Percentiles rank a stretch among this genome's conserved stretches.
These are phyloP conservation scores for Sebastiscus albofasciatus DNA, from an alignment of 2,797 vertebrate species.

Conservation along the genomic window DNA sequence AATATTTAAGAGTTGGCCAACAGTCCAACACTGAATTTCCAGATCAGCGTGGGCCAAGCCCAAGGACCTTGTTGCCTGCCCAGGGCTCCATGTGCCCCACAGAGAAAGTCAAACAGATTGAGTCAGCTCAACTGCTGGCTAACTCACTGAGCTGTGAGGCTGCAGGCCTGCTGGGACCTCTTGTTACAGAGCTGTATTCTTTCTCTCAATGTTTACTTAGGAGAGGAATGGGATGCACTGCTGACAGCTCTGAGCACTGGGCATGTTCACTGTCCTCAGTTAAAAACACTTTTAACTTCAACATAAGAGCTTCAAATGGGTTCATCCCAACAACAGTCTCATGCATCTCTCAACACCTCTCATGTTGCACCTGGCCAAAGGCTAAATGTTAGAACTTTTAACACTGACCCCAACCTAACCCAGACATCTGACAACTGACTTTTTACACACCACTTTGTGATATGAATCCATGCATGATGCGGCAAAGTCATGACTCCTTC, in stretches of 20 bases:
- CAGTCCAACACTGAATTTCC: slow-evolving; percentile 74
- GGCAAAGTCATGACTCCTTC: not conserved
- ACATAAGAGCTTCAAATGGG: not conserved
- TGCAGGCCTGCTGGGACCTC: slow-evolving; percentile 61
- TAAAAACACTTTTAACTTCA: slow-evolving; percentile 17
- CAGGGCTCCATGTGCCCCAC: slow-evolving; percentile 67
- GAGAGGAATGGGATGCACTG: slow-evolving; percentile 50
- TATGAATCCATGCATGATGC: not conserved
- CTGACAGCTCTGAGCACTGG: slow-evolving; percentile 48
- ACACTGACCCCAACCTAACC: not conserved
- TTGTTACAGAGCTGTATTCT: slow-evolving; percentile 60
- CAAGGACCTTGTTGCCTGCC: slow-evolving; percentile 74
- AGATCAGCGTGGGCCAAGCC: slow-evolving; percentile 76
- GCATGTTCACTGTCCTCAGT: slow-evolving; percentile 31
- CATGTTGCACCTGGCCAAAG: slow-evolving; percentile 1
- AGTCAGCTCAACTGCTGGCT: slow-evolving; percentile 74
- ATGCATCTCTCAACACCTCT: slow-evolving; percentile 9
- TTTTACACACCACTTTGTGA: slow-evolving; percentile 1
- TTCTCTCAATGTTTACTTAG: slow-evolving; percentile 59
- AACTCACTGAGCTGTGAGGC: slow-evolving; percentile 67
- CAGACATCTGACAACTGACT: not conserved
- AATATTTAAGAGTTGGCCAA: slow-evolving; percentile 84
- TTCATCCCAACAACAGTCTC: slow-evolving; percentile 27
- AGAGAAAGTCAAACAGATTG: slow-evolving; percentile 80
- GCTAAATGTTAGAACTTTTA: not conserved